These are phyloP conservation scores for Drosophila lini DNA, from an alignment of 1,140 invertebrate genomes.

Conservation along the genomic window DNA sequence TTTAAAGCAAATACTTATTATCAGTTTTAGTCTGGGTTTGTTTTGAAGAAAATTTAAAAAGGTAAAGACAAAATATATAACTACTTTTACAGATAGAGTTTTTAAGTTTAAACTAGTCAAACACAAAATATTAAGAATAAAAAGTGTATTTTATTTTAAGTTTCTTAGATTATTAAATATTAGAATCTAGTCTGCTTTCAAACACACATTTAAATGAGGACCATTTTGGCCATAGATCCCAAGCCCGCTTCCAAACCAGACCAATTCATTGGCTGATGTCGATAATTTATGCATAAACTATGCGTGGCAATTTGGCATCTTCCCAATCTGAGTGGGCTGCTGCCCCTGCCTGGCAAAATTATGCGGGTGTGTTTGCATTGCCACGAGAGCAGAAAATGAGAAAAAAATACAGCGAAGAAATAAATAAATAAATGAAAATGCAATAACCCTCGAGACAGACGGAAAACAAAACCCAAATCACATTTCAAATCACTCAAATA, in stretches of 20 bases:
- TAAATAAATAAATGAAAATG: constrained; percentile 52
- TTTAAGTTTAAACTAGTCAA: too few relatives aligned
- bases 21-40: too few relatives aligned
- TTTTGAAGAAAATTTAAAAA: too few relatives aligned
- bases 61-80: too few relatives aligned
- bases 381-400: constrained; percentile 12
- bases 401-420: constrained; percentile 4
- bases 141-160: neutral
- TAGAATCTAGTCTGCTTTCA: neutral
- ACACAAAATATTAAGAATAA: too few relatives aligned
- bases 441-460: constrained; percentile 68
- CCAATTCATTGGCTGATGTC: constrained; percentile 25
- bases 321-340: constrained; percentile 48
- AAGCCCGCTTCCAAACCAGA: constrained; percentile 29
- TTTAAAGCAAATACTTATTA: too few relatives aligned
- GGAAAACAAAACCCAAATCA: constrained; percentile 66
- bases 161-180: too few relatives aligned
- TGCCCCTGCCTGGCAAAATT: constrained; percentile 39
- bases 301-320: constrained; percentile 64
- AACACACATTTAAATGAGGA: too few relatives aligned
- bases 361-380: constrained; percentile 66
- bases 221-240: constrained; percentile 1
- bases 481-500: constrained; percentile 80
- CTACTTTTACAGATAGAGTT: too few relatives aligned
- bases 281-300: constrained; percentile 70